These are phyloP conservation scores for Aporophyla lueneburgensis DNA, from an alignment of 2,888 invertebrate genomes.

Conservation along the genomic window DNA sequence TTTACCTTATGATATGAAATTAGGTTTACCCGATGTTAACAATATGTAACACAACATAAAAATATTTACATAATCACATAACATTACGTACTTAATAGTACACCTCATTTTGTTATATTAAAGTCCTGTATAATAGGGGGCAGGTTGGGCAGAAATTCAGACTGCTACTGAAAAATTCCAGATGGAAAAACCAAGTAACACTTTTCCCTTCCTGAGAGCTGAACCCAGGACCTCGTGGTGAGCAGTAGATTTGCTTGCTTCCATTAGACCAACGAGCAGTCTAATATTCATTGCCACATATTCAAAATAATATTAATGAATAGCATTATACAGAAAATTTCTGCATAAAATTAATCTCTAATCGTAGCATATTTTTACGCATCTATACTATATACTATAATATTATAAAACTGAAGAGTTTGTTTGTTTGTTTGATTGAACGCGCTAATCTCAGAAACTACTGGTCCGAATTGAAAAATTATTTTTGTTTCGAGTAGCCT, in stretches of 20 bases:
- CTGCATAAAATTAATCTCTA: neutral
- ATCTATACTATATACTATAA: no score
- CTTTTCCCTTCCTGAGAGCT: neutral
- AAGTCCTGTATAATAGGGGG: neutral
- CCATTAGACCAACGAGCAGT: neutral
- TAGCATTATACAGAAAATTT: neutral
- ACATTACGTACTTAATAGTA: neutral
- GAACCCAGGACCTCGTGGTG: neutral
- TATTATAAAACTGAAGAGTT: no score
- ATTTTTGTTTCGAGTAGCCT: no score
- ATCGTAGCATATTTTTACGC: neutral
- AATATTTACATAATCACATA: neutral
- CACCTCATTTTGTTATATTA: neutral
- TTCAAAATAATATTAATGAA: neutral
- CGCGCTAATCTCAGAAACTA: no score
- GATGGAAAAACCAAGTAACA: neutral
- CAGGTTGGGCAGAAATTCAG: neutral
- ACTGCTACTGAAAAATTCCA: neutral
- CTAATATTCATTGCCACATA: neutral
- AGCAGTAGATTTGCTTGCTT: neutral
- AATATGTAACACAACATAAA: neutral
- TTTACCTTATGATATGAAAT: slow-evolving; percentile 11
- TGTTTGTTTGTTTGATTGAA: no score
- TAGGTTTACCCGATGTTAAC: neutral
- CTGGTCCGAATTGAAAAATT: no score